Evolutionary conservation across 2,888 invertebrate species (phyloP).

Genomic region (Agrotis puta): DNA sequence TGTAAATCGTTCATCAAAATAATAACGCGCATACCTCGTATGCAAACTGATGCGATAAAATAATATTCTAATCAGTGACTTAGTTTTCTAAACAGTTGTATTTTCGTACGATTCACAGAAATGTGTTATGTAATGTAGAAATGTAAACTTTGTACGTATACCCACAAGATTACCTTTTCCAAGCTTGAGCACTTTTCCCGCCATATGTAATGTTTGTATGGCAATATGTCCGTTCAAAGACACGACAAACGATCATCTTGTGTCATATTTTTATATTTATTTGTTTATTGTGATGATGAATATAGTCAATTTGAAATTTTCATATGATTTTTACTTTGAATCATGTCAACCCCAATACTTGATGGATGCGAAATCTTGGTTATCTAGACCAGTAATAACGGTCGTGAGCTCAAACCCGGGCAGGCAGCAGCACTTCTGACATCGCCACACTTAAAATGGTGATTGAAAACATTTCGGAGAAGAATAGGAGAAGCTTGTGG

Average conservation of each 20-base stretch:
- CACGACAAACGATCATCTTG: slow-evolving; percentile 63
- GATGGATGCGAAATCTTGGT: neutral
- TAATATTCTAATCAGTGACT: slow-evolving; percentile 32
- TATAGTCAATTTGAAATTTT: slow-evolving; percentile 81
- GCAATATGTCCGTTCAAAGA: slow-evolving; percentile 48
- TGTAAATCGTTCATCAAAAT: slow-evolving; percentile 14
- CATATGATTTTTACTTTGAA: slow-evolving; percentile 34
- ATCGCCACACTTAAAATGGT: neutral
- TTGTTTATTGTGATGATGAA: slow-evolving; percentile 79
- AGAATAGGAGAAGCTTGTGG: no score
- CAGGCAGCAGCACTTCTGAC: neutral
- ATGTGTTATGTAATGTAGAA: slow-evolving; percentile 25
- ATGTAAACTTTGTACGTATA: slow-evolving; percentile 16
- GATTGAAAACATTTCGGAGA: no score
- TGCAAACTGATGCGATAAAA: slow-evolving; percentile 42
- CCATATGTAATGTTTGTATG: slow-evolving; percentile 36
- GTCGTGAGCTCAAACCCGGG: neutral
- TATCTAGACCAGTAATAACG: neutral
- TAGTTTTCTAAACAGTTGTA: slow-evolving; percentile 48
- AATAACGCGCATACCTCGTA: slow-evolving; percentile 2
- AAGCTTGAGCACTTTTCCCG: slow-evolving; percentile 53
- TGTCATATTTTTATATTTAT: slow-evolving; percentile 86
- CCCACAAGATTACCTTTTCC: slow-evolving; percentile 20
- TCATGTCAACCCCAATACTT: no score
- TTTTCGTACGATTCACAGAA: slow-evolving; percentile 47